phyloP scores from a whole-genome alignment of 2,888 invertebrate genomes.

The Oligia strigilis region DNA sequence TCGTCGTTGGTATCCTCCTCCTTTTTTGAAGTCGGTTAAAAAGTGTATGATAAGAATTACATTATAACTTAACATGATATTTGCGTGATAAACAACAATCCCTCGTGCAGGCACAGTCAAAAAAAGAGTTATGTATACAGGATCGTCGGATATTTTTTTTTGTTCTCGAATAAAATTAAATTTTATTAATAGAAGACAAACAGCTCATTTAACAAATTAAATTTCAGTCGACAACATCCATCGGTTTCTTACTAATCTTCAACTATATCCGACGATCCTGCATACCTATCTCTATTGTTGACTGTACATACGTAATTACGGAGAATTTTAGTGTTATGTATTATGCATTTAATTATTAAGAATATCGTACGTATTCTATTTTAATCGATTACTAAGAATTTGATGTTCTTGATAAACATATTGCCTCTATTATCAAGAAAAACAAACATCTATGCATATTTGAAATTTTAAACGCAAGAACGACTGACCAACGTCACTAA shows the following conservation, averaged over 20 bases:
- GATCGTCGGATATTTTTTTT: too few relatives aligned
- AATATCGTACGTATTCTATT: constrained; percentile 7
- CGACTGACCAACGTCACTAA: background rate
- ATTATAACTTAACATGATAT: background rate
- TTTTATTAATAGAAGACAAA: too few relatives aligned
- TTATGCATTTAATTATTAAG: constrained; percentile 9
- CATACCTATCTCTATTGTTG: too few relatives aligned
- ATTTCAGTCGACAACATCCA: too few relatives aligned
- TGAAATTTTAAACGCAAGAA: background rate
- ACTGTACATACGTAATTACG: background rate
- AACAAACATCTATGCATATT: background rate
- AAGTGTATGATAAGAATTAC: too few relatives aligned
- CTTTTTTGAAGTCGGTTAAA: too few relatives aligned
- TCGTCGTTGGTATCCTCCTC: too few relatives aligned
- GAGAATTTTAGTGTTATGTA: constrained; percentile 14
- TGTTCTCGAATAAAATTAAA: too few relatives aligned
- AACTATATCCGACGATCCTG: too few relatives aligned
- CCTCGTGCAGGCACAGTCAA: background rate
- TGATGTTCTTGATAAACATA: constrained; percentile 18
- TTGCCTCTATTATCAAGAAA: constrained; percentile 11
- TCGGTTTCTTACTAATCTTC: too few relatives aligned
- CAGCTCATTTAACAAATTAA: too few relatives aligned
- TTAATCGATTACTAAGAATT: constrained; percentile 33
- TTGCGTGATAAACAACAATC: constrained; percentile 15
- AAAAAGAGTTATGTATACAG: too few relatives aligned